Percentiles rank a stretch among this genome's conserved stretches.
Evolutionary conservation across 2,888 invertebrate species (phyloP).

Genomic region (Troides oblongomaculatus): DNA sequence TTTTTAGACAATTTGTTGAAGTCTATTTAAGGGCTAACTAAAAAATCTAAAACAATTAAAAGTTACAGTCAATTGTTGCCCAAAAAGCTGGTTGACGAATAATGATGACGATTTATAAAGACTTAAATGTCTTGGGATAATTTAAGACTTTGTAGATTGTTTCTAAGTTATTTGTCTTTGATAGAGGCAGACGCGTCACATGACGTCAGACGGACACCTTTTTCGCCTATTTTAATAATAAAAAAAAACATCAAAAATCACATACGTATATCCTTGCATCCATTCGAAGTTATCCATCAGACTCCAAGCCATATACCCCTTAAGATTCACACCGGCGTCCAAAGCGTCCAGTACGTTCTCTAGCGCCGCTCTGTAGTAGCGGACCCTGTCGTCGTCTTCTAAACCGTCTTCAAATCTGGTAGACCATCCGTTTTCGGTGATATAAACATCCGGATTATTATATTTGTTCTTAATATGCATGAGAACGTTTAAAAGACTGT

Average conservation of each 20-base stretch:
- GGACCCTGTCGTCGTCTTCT: conserved; percentile 67
- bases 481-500: conserved; percentile 78
- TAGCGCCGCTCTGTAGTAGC: conserved; percentile 65
- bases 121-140: no score
- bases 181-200: no score
- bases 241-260: neutral
- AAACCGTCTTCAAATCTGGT: conserved; percentile 47
- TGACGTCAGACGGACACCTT: no score
- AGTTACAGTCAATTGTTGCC: no score
- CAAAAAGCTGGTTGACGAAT: no score
- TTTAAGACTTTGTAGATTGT: no score
- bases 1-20: no score
- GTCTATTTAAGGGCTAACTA: no score
- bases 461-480: conserved; percentile 71
- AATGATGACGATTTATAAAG: no score
- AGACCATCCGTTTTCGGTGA: conserved; percentile 82
- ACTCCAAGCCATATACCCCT: conserved; percentile 82
- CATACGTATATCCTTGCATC: conserved; percentile 75
- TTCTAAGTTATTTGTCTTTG: no score
- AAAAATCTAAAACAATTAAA: no score
- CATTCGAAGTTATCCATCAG: conserved; percentile 84
- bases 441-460: conserved; percentile 74
- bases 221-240: no score
- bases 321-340: conserved; percentile 66
- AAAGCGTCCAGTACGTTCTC: conserved; percentile 63